Conservation (phyloP, 2,888 invertebrate species). For the Phaedon cochleariae region DNA sequence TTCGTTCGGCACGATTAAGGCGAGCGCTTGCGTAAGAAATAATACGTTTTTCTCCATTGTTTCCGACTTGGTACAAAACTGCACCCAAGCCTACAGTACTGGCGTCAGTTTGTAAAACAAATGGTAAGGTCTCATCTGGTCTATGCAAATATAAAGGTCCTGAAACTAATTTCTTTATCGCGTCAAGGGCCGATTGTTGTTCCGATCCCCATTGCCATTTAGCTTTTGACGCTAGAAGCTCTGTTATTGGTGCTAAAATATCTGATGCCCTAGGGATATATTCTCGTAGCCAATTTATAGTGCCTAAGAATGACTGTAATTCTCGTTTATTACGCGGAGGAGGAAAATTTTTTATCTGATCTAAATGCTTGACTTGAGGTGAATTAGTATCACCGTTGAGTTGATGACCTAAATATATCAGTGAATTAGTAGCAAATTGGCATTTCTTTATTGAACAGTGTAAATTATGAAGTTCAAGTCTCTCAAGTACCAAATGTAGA, state of each 20-base stretch:
- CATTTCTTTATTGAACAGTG: background rate
- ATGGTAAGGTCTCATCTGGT: background rate
- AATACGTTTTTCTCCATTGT: background rate
- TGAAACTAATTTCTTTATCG: background rate
- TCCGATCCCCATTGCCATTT: background rate
- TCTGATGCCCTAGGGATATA: conserved; percentile 4
- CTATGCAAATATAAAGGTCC: background rate
- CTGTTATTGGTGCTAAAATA: background rate
- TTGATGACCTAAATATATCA: conserved; percentile 12
- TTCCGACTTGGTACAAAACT: background rate
- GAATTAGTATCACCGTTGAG: background rate
- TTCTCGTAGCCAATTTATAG: conserved; percentile 11
- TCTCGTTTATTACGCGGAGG: background rate
- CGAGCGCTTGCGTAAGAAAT: background rate
- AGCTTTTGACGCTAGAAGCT: background rate
- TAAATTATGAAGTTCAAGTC: conserved; percentile 1
- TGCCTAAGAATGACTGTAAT: conserved; percentile 9
- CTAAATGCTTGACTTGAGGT: background rate
- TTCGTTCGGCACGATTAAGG: background rate
- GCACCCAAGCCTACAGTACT: background rate
- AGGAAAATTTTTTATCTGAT: background rate
- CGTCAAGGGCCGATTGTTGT: background rate
- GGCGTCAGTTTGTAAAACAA: background rate
- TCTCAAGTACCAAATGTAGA: conserved; percentile 5
- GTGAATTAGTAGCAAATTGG: conserved; percentile 5